Evolutionary conservation across 2,797 vertebrate species (phyloP).

Genomic region (Euphonia xanthogaster): DNA sequence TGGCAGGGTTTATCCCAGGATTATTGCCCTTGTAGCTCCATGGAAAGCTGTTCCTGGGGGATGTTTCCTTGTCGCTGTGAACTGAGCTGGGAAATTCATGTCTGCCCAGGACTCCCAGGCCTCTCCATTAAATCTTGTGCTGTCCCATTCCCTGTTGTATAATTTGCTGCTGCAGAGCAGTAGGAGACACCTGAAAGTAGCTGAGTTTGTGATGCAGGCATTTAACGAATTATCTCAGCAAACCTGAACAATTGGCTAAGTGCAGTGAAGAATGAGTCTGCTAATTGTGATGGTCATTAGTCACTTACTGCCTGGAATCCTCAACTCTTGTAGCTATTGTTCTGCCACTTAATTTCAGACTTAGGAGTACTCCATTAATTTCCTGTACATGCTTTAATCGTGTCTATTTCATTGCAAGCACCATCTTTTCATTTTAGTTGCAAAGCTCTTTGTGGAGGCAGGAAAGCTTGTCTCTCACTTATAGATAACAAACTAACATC

Average conservation of each 20-base stretch:
- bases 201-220: not conserved
- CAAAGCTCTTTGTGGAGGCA: not conserved
- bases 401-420: not conserved
- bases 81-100: not conserved
- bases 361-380: not conserved
- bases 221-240: not conserved
- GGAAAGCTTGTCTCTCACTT: not conserved
- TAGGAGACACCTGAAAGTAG: not conserved
- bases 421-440: not conserved
- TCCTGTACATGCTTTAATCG: not conserved
- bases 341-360: not conserved
- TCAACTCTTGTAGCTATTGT: not conserved
- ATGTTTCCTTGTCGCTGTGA: not conserved
- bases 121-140: not conserved
- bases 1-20: not conserved
- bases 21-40: not conserved
- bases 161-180: not conserved
- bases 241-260: not conserved
- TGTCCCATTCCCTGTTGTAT: not conserved
- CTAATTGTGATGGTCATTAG: not conserved
- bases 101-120: not conserved
- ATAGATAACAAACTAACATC: not conserved
- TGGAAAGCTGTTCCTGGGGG: not conserved
- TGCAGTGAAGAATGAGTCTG: not conserved
- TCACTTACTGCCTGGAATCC: not conserved